Conservation (phyloP, 2,113 vertebrate species). For the Oreocharis arfaki region DNA sequence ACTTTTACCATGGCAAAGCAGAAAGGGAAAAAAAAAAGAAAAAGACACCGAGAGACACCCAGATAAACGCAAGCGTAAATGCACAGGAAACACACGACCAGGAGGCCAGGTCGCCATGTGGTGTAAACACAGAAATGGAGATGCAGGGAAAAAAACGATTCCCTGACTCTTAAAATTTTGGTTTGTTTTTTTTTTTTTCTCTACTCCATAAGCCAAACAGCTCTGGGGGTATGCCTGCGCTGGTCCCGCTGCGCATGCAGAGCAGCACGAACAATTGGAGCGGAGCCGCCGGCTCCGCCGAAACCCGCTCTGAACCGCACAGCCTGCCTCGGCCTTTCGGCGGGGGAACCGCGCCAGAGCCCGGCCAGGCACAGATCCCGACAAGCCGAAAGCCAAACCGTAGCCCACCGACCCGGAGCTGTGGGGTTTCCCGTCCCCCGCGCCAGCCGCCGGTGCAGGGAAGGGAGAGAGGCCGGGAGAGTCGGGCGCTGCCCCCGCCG, state of each 20-base stretch:
- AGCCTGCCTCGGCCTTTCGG: neutral
- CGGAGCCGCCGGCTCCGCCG: neutral
- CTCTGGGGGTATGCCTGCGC: neutral
- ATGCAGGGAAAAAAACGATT: neutral
- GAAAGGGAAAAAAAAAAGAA: neutral
- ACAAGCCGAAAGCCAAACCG: neutral
- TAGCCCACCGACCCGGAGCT: neutral
- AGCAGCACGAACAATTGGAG: neutral
- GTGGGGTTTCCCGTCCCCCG: neutral
- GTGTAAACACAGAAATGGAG: neutral
- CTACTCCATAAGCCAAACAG: neutral
- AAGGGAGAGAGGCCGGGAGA: neutral
- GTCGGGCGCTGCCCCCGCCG: neutral
- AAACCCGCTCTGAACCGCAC: neutral
- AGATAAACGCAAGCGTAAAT: neutral
- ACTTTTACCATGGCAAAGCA: neutral
- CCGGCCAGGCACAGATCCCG: neutral
- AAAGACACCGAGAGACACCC: neutral
- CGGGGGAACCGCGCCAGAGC: neutral
- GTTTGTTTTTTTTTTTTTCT: neutral
- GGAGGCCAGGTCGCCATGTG: neutral
- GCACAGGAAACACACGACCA: neutral
- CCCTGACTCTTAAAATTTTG: neutral
- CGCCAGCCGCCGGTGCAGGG: neutral
- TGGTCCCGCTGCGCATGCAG: neutral